Base-by-base conservation (phyloP, 2,797 vertebrate species). In the Lepus townsendii region DNA sequence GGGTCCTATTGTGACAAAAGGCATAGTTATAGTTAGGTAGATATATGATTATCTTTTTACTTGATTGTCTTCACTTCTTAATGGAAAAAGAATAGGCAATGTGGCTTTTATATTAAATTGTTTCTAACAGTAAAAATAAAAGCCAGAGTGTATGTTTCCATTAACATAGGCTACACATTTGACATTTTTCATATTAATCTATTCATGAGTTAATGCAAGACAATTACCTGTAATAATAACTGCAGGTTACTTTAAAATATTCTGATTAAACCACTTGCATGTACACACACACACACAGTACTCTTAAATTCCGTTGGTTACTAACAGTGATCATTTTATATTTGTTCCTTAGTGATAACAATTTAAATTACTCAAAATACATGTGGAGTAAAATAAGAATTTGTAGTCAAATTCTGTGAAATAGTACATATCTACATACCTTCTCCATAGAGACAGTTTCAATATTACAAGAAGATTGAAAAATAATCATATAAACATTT, bases 61-160 rank as follows among this genome's bases (percentile, higher is more conserved):
- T 76, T 73, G 10, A 89, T 22, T 32, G 6, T 32, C 54, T 85
- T 92, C 60, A 68, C 84, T 89, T 75, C 8, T 30, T 38, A 5
- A 27, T 32, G 19, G 13, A 9, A 66, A 89, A 71, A 77, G 35
- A 80, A 42, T 35, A 71, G 54, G 2, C 4, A 50, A 68, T 30
- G 3, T 76, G 32, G 75, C 2, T 50, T 77, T 79, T 60, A 16
- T 50, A 2, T 35, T 63, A 78, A 62, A 24, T n/a, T 83, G 27
- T 27, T 83, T 93, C n/a, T 83, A 19, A 19, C 54, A 62, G 47
- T 35, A 32, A 95, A 90, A 91, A 84, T 52, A 71, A 35, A 85
- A 19, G 2, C 4, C 65, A 27, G 35, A 42, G 1, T 66, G 3
- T 30, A 86, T 13, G 30, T 27, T 68, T 1, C 19, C 20, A 63